Evolutionary conservation across 2,797 vertebrate species (phyloP).

Genomic region (Mallotus villosus): DNA sequence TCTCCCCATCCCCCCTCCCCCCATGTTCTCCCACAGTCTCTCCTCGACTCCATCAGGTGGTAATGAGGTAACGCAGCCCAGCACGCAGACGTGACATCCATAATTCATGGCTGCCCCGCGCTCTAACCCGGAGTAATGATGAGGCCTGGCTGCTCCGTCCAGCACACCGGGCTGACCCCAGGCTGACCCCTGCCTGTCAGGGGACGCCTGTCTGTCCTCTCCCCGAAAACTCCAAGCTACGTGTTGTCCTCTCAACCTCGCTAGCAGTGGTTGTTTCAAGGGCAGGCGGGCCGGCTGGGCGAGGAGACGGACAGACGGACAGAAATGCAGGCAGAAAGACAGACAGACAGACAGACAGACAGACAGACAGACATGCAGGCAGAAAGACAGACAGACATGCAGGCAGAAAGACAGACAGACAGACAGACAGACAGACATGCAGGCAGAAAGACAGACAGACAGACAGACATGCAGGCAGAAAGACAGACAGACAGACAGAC

Average conservation of each 20-base stretch:
- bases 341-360: not conserved
- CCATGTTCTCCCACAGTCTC: no score
- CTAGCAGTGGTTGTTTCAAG: no score
- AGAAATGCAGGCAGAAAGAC: not conserved
- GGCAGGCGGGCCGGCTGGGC: no score
- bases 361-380: not conserved
- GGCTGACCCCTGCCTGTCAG: not conserved
- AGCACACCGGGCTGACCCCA: constrained; percentile 6
- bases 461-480: not conserved
- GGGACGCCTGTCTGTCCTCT: no score
- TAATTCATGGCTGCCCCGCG: not conserved
- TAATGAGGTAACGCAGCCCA: no score
- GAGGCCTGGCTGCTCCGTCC: constrained; percentile 14
- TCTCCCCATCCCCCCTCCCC: no score
- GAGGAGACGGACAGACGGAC: not conserved
- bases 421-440: not conserved
- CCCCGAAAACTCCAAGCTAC: no score
- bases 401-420: no score
- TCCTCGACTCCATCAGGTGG: no score
- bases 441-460: not conserved
- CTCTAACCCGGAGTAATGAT: not conserved
- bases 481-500: not conserved
- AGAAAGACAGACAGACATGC: not conserved
- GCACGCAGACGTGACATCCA: not conserved
- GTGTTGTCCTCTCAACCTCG: no score